These are phyloP conservation scores for Mesocentrotus franciscanus DNA, from an alignment of 53 echinoderm and acorn worm genomes.

Conservation along the genomic window DNA sequence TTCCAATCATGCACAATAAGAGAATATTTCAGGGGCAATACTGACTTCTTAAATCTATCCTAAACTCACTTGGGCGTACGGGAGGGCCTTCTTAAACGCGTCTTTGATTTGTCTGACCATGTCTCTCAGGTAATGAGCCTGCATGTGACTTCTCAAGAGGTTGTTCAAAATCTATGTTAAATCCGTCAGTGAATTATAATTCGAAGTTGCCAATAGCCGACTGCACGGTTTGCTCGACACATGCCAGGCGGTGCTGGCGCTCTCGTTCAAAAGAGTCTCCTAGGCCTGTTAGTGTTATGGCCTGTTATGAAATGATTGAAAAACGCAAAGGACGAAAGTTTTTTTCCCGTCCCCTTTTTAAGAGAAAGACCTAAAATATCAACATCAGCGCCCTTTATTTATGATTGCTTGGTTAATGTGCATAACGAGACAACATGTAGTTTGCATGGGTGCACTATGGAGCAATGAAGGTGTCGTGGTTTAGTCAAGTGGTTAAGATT, in stretches of 20 bases:
- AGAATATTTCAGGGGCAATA: no score
- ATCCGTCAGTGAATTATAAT: slow-evolving; percentile 82
- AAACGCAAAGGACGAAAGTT: no score
- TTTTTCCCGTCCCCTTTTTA: no score
- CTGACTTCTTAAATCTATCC: background rate
- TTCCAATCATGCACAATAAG: no score
- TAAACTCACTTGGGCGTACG: slow-evolving; percentile 71
- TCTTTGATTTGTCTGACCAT: slow-evolving; percentile 50
- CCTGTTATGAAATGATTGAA: no score
- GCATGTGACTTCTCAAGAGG: slow-evolving; percentile 62
- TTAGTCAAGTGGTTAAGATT: no score
- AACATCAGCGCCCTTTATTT: no score
- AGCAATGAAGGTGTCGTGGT: no score
- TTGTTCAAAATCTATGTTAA: slow-evolving; percentile 81
- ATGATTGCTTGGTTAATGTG: no score
- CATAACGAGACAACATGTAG: no score
- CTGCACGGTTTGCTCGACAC: slow-evolving; percentile 63
- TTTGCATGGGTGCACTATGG: no score
- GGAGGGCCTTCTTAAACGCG: slow-evolving; percentile 70
- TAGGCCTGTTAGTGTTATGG: slow-evolving; percentile 57
- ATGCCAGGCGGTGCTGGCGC: slow-evolving; percentile 68
- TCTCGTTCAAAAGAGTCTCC: slow-evolving; percentile 57
- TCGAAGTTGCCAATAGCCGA: slow-evolving; percentile 53
- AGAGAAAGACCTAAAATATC: no score
- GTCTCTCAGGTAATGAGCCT: slow-evolving; percentile 71